Percentiles rank a stretch among this genome's conserved stretches.
These are phyloP conservation scores for Magallana gigas DNA, from an alignment of 1,140 invertebrate genomes.

Conservation along the genomic window DNA sequence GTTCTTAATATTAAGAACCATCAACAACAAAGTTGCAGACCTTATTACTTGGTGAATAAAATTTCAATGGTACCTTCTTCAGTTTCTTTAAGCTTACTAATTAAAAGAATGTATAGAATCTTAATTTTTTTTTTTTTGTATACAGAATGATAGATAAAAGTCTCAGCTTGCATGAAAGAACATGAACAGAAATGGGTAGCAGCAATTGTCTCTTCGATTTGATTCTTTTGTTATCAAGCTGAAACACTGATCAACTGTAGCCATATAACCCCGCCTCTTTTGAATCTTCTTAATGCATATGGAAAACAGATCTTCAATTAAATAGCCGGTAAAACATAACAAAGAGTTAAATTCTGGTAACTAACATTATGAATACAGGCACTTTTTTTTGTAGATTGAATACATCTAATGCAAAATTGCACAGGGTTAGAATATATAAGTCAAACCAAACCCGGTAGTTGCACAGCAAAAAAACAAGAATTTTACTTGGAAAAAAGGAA, in stretches of 20 bases:
- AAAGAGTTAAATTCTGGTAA: background rate
- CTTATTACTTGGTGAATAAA: background rate
- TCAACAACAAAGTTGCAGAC: no score
- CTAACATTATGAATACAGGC: no score
- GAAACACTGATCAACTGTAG: slow-evolving; percentile 18
- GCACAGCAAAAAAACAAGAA: no score
- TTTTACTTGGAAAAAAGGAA: no score
- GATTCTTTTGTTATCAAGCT: slow-evolving; percentile 10
- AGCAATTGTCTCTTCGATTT: slow-evolving; percentile 31
- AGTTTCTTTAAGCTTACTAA: slow-evolving; percentile 16
- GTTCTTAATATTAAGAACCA: no score
- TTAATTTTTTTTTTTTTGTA: background rate
- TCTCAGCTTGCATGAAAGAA: background rate
- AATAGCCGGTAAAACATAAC: background rate
- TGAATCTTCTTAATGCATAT: slow-evolving; percentile 26
- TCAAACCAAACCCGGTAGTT: background rate
- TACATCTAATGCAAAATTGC: no score
- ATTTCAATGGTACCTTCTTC: background rate
- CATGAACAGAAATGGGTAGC: background rate
- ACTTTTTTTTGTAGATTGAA: no score
- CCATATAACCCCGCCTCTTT: background rate
- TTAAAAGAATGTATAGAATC: slow-evolving; percentile 8
- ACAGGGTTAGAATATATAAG: background rate
- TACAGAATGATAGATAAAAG: slow-evolving; percentile 29
- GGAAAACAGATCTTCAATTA: slow-evolving; percentile 10